phyloP scores from a whole-genome alignment of 2,113 vertebrate genomes.

The Arenaria interpres region DNA sequence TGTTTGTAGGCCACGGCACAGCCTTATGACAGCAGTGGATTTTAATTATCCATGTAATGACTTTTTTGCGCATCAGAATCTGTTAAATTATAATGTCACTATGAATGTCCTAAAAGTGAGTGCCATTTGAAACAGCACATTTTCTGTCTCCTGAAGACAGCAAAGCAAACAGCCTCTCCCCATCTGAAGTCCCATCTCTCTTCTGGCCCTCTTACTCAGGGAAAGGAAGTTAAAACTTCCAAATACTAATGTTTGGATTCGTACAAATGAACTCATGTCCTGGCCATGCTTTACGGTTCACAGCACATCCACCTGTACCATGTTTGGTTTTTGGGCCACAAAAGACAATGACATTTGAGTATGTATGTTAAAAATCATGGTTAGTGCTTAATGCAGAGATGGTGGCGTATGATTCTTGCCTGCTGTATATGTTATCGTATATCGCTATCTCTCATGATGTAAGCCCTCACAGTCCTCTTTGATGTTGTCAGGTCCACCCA shows the following conservation, averaged over 20 bases:
- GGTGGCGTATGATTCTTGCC: neutral
- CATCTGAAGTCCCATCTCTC: neutral
- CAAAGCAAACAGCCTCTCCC: neutral
- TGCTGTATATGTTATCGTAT: neutral
- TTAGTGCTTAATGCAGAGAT: neutral
- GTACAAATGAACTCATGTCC: neutral
- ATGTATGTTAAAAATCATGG: neutral
- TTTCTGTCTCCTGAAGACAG: neutral
- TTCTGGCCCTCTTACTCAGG: neutral
- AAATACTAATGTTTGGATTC: neutral
- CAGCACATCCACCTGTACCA: rapidly evolving
- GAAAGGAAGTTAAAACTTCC: neutral
- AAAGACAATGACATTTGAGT: neutral
- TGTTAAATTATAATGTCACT: neutral
- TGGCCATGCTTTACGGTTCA: neutral
- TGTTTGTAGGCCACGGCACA: neutral
- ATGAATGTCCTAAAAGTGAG: neutral
- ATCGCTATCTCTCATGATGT: rapidly evolving
- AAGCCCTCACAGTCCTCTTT: neutral
- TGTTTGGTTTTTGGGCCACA: neutral
- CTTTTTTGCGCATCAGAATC: neutral
- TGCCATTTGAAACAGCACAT: neutral
- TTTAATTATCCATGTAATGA: slow-evolving; percentile 21
- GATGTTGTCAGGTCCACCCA: neutral
- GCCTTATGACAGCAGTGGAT: neutral